Base-by-base conservation (phyloP, 2,113 vertebrate species). In the Phodopus roborovskii region DNA sequence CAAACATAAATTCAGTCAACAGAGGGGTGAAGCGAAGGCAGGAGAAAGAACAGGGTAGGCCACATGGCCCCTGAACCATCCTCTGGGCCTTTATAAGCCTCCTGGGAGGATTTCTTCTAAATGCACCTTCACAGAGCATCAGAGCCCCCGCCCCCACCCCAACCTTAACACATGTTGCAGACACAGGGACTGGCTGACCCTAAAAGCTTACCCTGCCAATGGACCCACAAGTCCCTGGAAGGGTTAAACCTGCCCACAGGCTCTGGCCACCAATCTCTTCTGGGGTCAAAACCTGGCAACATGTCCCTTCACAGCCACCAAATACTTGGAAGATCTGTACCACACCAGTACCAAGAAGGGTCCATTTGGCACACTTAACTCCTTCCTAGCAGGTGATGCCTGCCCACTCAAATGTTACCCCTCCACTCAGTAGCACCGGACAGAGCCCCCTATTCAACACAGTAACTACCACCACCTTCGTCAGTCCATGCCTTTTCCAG, bases 41-140 rank as follows among this genome's bases (percentile, higher is more conserved):
- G 77, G 30, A 24, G 1, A 0, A 0, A 5, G 30, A 39, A 5
- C 6, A 10, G 17, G 6, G 1, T 3, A 1, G 0, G 1, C 17
- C 17, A 26, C 4, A 7, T 60, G 56, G 79, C 7, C 84, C 79
- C 58, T n/a, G 16, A 30, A 33, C 66, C 48, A 62, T 4, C 42
- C 78, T 86, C 86, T 2, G 83, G 33, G 33, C 45, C 89, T 91
- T 5, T 0, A 48, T 36, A 7, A 8, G 4, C 4, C 20, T 48
- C 7, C 66, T 0, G 0, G 58, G n/a, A 60, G 20, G n/a, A 70
- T 36, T 70, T 13, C 0, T 79, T 85, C 42, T 10, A 20, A 33
- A 71, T 1, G 6, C 64, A 84, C 39, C 71, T 81, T 71, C 71
- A 17, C 20, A 13, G 39, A 19, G 53, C 42, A 60, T 83, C 75